These are phyloP conservation scores for Clarias platycephalus DNA, from an alignment of 2,797 vertebrate species.

Conservation along the genomic window DNA sequence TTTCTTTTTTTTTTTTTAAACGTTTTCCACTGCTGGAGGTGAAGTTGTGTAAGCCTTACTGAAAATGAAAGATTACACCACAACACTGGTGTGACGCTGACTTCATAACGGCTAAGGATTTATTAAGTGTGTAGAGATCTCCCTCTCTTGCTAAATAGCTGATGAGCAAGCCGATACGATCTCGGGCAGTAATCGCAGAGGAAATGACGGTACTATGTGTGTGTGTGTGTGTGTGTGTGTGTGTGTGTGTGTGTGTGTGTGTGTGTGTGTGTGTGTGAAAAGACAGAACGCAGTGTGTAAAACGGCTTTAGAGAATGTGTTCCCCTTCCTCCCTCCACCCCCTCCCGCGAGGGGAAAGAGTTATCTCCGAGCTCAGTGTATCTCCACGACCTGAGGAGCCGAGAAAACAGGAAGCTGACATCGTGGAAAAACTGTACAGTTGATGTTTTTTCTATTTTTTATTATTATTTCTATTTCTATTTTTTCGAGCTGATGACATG, in stretches of 20 bases:
- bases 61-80: slow-evolving; percentile 16
- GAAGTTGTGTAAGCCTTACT: not conserved
- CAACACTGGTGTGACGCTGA: not conserved
- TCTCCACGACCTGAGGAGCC: slow-evolving; percentile 83
- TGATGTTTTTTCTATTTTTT: slow-evolving; percentile 54
- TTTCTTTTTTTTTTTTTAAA: not conserved
- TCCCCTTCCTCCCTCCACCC: slow-evolving; percentile 28
- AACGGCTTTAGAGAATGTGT: slow-evolving; percentile 26
- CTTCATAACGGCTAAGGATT: slow-evolving; percentile 3
- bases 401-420: slow-evolving; percentile 80
- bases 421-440: slow-evolving; percentile 72
- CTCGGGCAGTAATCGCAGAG: slow-evolving; percentile 32
- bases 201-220: slow-evolving; percentile 37
- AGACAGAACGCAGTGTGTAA: not conserved
- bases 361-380: slow-evolving; percentile 79
- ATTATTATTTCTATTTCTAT: slow-evolving; percentile 55
- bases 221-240: slow-evolving; percentile 37
- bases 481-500: slow-evolving; percentile 60
- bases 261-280: not conserved
- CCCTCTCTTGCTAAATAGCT: not conserved
- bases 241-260: slow-evolving; percentile 5
- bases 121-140: slow-evolving; percentile 19
- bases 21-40: slow-evolving; percentile 7
- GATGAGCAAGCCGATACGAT: slow-evolving; percentile 10
- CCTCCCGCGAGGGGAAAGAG: slow-evolving; percentile 45